A percentile compares a stretch with the other conserved stretches of the same genome.
Evolutionary conservation across 64 coral and sea anemone genomes (phyloP).

Genomic region (Montipora cactus): DNA sequence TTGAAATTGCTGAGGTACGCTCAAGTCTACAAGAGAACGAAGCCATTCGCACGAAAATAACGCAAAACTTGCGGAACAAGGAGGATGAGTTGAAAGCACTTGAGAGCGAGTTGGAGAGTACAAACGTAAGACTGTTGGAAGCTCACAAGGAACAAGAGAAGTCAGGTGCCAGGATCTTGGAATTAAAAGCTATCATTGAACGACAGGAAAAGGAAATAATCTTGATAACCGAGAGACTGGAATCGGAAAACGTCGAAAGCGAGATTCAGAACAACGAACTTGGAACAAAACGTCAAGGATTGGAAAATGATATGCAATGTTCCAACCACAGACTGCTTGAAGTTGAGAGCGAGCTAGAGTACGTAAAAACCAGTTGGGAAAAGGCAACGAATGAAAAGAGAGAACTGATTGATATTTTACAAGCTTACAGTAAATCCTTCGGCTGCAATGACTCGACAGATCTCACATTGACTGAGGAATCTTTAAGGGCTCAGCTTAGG

Average conservation of each 20-base stretch:
- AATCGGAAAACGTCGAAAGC: not conserved
- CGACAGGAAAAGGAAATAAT: slow-evolving; percentile 34
- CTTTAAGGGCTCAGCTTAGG: not conserved
- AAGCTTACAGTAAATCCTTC: not conserved
- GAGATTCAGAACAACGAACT: not conserved
- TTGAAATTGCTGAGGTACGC: slow-evolving; percentile 73
- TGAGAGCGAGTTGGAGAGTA: not conserved
- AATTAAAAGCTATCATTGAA: slow-evolving; percentile 36
- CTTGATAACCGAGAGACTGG: not conserved
- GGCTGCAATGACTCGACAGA: not conserved
- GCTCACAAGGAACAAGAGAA: not conserved
- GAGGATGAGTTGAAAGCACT: slow-evolving; percentile 7
- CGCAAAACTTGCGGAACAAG: not conserved
- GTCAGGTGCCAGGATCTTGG: not conserved
- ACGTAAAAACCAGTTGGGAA: not conserved
- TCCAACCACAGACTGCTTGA: slow-evolving; percentile 17
- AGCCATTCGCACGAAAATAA: not conserved
- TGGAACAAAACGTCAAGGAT: not conserved
- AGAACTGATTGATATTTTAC: slow-evolving; percentile 14
- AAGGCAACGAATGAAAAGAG: not conserved
- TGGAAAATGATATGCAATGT: not conserved
- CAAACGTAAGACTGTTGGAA: not conserved
- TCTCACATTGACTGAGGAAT: not conserved
- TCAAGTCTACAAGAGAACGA: slow-evolving; percentile 44
- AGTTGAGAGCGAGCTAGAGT: slow-evolving; percentile 24